Conservation (phyloP, 2,113 vertebrate genomes). For the Callionymus lyra region DNA sequence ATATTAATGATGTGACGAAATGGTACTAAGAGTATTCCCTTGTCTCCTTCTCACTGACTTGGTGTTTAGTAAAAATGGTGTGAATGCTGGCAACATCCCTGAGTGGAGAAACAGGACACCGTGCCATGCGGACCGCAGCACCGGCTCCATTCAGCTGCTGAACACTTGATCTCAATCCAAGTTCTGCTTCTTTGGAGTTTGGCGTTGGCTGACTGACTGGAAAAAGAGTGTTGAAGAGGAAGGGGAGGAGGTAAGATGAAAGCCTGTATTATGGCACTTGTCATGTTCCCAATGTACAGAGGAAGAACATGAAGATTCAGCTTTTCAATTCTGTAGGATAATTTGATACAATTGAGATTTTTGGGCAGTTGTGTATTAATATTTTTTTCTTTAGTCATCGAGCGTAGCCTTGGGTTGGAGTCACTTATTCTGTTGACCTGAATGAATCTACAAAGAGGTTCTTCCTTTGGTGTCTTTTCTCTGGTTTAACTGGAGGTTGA, state of each 20-base stretch:
- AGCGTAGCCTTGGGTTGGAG: too few relatives aligned
- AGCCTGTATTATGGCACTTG: conserved; percentile 10
- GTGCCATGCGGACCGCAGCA: conserved; percentile 11
- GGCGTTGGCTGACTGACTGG: conserved; percentile 52
- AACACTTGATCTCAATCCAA: conserved; percentile 49
- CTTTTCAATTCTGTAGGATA: too few relatives aligned
- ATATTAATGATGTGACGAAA: conserved; percentile 25
- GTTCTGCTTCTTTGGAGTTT: conserved; percentile 45
- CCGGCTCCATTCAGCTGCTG: conserved; percentile 22
- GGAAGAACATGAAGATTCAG: too few relatives aligned
- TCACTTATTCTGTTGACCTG: too few relatives aligned
- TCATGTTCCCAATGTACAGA: not conserved
- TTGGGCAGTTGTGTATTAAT: too few relatives aligned
- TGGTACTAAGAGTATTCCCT: conserved; percentile 19
- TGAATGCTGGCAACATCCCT: conserved; percentile 31
- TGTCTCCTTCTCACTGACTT: conserved; percentile 21
- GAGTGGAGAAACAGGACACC: conserved; percentile 33
- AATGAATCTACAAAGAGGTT: too few relatives aligned
- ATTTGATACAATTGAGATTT: too few relatives aligned
- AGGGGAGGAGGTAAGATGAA: conserved; percentile 30
- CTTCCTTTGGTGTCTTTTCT: too few relatives aligned
- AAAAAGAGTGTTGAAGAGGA: conserved; percentile 52
- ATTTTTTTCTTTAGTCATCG: too few relatives aligned
- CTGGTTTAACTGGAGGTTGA: too few relatives aligned
- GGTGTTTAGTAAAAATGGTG: conserved; percentile 34